Conservation (phyloP, 2,888 invertebrate species). For the Chrysotoxum bicinctum region DNA sequence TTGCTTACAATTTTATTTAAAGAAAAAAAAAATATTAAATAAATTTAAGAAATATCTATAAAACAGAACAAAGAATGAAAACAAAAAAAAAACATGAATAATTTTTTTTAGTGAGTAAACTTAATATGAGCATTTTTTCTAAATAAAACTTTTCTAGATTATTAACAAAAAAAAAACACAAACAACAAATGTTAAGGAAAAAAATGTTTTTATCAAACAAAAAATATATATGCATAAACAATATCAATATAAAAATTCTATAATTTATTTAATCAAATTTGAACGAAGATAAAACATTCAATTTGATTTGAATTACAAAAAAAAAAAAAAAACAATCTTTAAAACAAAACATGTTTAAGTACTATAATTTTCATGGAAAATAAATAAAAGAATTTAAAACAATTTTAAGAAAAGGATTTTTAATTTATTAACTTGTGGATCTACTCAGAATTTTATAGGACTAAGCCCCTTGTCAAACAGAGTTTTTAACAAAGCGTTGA, state of each 20-base stretch:
- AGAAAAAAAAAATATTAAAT: constrained; percentile 10
- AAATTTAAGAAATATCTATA: constrained; percentile 6
- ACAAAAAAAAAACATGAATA: constrained; percentile 13
- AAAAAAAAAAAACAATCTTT: constrained; percentile 15
- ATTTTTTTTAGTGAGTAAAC: constrained; percentile 47
- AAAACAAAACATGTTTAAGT: constrained; percentile 56
- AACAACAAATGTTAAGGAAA: constrained; percentile 16
- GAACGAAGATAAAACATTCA: constrained; percentile 24
- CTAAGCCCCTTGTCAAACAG: no score
- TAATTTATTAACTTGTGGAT: background rate
- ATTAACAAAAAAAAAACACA: constrained; percentile 17
- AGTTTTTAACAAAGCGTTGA: no score
- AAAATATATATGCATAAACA: constrained; percentile 38
- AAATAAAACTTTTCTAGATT: constrained; percentile 62
- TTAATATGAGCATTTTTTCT: constrained; percentile 53
- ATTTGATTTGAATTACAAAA: constrained; percentile 15
- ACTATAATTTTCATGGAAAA: constrained; percentile 60
- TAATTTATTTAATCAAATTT: constrained; percentile 35
- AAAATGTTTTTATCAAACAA: constrained; percentile 21
- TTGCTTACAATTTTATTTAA: constrained; percentile 56
- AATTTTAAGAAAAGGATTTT: constrained; percentile 46
- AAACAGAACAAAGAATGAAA: constrained; percentile 13
- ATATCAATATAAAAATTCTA: constrained; percentile 53
- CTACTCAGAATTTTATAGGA: no score
- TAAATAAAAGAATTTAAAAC: constrained; percentile 67